phyloP scores from a whole-genome alignment of 2,113 vertebrate genomes.

The Thunnus thynnus region DNA sequence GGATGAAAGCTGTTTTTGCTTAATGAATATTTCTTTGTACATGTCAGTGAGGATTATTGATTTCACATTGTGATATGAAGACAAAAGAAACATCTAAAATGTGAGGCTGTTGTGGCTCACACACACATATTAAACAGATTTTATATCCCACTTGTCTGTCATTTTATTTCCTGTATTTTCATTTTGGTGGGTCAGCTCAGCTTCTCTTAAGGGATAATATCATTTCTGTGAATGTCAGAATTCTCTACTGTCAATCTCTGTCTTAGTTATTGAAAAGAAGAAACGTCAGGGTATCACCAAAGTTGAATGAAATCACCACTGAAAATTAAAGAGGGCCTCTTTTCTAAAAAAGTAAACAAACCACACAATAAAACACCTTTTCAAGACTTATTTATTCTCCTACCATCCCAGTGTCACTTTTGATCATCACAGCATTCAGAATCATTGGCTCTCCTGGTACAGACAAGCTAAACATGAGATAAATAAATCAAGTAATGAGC shows the following conservation, averaged over 20 bases:
- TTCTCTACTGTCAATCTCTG: neutral
- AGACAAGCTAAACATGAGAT: slow-evolving; percentile 50
- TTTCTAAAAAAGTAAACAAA: slow-evolving; percentile 13
- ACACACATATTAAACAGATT: slow-evolving; percentile 7
- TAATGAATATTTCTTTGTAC: slow-evolving; percentile 17
- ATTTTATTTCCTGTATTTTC: neutral
- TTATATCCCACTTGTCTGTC: neutral
- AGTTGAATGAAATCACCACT: neutral
- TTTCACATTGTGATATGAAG: slow-evolving; percentile 3
- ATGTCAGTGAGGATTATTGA: neutral
- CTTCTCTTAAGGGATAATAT: neutral
- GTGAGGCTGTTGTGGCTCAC: slow-evolving; percentile 6
- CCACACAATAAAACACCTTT: slow-evolving; percentile 39
- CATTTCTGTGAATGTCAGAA: neutral
- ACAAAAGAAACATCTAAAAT: neutral
- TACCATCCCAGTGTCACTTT: slow-evolving; percentile 48
- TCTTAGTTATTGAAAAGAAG: too few species aligned
- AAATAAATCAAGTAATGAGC: slow-evolving; percentile 63
- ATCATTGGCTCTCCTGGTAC: slow-evolving; percentile 63
- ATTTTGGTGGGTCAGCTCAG: neutral
- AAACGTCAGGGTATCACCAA: neutral
- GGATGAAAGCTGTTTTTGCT: neutral
- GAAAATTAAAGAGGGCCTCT: neutral
- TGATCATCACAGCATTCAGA: slow-evolving; percentile 61
- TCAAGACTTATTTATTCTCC: slow-evolving; percentile 55